These are phyloP conservation scores for Haliaeetus leucogaster DNA, from an alignment of 2,113 vertebrate species.

Conservation along the genomic window DNA sequence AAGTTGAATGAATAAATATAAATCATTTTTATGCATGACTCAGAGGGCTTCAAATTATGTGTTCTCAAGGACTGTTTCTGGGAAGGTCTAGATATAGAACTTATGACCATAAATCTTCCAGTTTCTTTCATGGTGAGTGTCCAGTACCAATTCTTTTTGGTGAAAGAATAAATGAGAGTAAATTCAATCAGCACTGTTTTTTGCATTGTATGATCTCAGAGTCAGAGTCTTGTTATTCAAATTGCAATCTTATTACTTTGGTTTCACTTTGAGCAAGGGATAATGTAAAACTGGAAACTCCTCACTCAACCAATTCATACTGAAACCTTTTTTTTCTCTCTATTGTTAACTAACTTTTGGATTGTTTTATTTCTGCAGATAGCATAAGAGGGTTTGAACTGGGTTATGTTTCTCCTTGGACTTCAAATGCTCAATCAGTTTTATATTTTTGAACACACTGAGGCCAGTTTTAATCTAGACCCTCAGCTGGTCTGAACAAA, in stretches of 20 bases:
- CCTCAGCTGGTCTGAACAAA: neutral
- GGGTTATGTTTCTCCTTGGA: neutral
- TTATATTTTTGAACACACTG: neutral
- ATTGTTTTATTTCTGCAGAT: neutral
- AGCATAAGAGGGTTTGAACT: neutral
- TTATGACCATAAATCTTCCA: neutral
- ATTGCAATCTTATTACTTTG: accelerated
- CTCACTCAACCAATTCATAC: neutral
- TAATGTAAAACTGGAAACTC: neutral
- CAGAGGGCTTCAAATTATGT: neutral
- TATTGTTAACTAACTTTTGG: neutral
- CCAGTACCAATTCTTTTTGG: neutral
- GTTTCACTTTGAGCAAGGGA: neutral
- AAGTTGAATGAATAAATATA: neutral
- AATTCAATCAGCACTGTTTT: neutral
- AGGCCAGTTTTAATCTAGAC: neutral
- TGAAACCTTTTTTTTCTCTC: neutral
- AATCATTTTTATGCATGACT: neutral
- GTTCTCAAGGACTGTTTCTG: neutral
- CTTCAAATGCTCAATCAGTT: neutral
- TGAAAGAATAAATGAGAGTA: neutral
- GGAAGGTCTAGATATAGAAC: neutral
- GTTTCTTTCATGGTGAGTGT: neutral
- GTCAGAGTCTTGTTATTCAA: neutral
- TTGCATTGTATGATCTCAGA: too few species aligned